phyloP scores from a whole-genome alignment of 2,797 vertebrate genomes.

The Enteromius thamalakanensis region DNA sequence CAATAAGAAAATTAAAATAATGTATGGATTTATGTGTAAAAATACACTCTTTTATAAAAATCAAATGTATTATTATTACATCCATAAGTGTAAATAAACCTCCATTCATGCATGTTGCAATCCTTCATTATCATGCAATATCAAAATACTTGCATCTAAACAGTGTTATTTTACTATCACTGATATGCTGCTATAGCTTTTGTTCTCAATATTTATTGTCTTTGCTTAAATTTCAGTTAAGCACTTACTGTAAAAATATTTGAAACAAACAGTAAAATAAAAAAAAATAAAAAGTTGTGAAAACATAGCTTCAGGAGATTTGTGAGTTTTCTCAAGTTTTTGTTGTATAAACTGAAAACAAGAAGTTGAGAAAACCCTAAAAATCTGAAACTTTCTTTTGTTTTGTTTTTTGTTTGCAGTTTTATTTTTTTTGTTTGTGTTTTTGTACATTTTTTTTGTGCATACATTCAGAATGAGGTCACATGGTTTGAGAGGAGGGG shows the following conservation, averaged over 20 bases:
- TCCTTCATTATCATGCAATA: neutral
- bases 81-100: too few species aligned
- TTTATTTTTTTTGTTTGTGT: too few species aligned
- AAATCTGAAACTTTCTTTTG: too few species aligned
- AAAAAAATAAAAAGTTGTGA: neutral
- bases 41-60: neutral
- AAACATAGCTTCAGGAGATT: too few species aligned
- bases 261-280: too few species aligned
- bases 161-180: neutral
- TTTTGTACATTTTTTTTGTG: too few species aligned
- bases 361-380: neutral
- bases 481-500: neutral
- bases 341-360: neutral
- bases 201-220: neutral
- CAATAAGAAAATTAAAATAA: neutral
- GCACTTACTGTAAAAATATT: neutral
- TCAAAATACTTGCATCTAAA: neutral
- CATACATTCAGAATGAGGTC: neutral
- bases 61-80: too few species aligned
- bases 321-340: neutral
- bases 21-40: neutral
- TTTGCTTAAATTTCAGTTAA: neutral
- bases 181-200: neutral
- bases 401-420: too few species aligned
- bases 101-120: neutral